Conservation (phyloP, 2,888 invertebrate species). For the Euplagia quadripunctaria region DNA sequence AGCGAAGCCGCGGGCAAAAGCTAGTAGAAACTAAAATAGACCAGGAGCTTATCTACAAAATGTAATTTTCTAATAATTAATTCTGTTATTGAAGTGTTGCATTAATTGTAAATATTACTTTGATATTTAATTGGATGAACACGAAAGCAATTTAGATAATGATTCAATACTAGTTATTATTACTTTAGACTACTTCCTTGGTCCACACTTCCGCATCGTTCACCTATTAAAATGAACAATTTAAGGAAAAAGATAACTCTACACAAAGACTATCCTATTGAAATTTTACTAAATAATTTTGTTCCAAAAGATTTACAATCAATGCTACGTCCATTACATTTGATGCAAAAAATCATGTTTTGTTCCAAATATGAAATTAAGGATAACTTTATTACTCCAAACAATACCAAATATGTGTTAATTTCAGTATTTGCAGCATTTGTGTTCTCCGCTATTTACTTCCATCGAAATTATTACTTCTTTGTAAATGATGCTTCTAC, state of each 20-base stretch:
- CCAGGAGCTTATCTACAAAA: too few relatives aligned
- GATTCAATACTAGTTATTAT: background rate
- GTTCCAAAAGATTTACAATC: conserved; percentile 10
- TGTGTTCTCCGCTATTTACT: background rate
- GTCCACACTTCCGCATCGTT: background rate
- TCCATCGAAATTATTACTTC: background rate
- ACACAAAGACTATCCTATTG: background rate
- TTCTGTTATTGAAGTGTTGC: too few relatives aligned
- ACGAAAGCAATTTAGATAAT: background rate
- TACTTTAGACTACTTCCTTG: background rate
- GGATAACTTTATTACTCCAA: conserved; percentile 15
- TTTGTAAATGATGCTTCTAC: background rate
- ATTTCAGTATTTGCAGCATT: conserved; percentile 1
- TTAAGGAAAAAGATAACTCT: background rate
- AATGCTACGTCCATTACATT: conserved; percentile 1
- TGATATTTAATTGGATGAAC: background rate
- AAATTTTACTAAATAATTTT: conserved; percentile 12
- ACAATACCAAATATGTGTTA: background rate
- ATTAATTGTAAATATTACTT: too few relatives aligned
- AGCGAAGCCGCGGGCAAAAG: too few relatives aligned
- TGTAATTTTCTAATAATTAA: too few relatives aligned
- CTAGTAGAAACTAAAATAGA: too few relatives aligned
- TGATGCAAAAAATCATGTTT: conserved; percentile 2
- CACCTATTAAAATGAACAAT: background rate
- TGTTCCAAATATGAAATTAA: conserved; percentile 18